Base-by-base conservation (phyloP, 1,140 invertebrate genomes). In the Diprion similis region DNA sequence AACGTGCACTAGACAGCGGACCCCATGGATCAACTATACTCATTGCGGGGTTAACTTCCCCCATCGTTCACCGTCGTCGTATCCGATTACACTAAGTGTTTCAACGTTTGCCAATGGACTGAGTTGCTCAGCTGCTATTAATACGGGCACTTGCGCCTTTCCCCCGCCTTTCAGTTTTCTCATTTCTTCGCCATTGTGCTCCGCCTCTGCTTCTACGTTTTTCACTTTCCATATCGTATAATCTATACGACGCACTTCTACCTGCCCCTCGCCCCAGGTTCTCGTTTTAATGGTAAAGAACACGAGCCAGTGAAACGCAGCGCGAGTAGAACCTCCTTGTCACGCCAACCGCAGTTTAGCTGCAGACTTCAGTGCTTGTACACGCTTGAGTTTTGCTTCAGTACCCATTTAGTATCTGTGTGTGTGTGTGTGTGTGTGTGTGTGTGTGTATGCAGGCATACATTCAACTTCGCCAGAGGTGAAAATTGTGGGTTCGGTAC, bases 41-140 rank as follows among this genome's bases (percentile, higher is more conserved):
- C 51, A 6, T 17, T 59, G 51, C 51, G 51, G 51, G 48, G 66
- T 65, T 46, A 59, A 48, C 70, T 71, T 75, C 19, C 65, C 70
- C 47, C 70, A 68, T 47, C 24, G 17, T 71, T 18, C 73, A 46
- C 18, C 66, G 64, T n/a, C 48, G 13, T 65, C 19, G 47, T 71
- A 74, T 74, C 73, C 59, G 70, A 74, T 71, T 67, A 74, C 69
- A 69, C 70, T 74, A 74, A 74, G 73, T 71, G 46, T 59, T 46
- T 65, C 69, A 17, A 13, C 70, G 73, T 74, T 74, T 74, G 65
- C 73, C 69, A 46, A 46, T 74, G 66, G 46, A 74, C 73, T 70
- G 59, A 59, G 17, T 24, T 45, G 66, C 66, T 66, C 70, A 68
- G 51, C 67, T 51, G 68, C n/a, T 15, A n/a, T 17, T 15, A 15